phyloP scores from a whole-genome alignment of 92 coral and sea anemone genomes.

The Blastomussa wellsi region DNA sequence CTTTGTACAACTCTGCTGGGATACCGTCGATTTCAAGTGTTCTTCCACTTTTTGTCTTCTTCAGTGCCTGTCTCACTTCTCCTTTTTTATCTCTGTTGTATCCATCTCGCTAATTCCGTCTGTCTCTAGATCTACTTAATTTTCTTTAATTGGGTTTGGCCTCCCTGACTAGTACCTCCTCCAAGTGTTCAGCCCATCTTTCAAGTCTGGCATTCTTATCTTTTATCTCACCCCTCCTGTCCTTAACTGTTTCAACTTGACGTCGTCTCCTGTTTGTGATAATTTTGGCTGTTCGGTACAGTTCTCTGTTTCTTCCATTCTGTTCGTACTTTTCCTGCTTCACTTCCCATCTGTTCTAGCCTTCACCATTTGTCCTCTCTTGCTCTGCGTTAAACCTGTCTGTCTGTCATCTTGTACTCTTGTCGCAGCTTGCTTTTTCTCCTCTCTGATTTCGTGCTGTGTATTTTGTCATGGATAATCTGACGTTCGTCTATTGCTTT shows the following conservation, averaged over 20 bases:
- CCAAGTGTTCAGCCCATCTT: conserved; percentile 38
- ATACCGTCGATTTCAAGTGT: conserved; percentile 29
- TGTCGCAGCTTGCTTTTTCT: conserved; percentile 12
- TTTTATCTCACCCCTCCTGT: conserved; percentile 14
- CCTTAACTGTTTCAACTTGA: conserved; percentile 15
- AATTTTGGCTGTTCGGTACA: conserved; percentile 25
- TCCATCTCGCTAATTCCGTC: no score
- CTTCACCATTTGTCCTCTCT: conserved; percentile 34
- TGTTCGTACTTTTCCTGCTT: conserved; percentile 15
- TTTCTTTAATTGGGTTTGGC: conserved; percentile 28
- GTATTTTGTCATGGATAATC: not conserved
- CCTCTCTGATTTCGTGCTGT: not conserved
- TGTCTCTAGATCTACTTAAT: conserved; percentile 5
- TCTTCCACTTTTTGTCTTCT: conserved; percentile 28
- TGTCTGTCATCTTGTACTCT: conserved; percentile 17
- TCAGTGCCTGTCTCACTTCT: conserved; percentile 25
- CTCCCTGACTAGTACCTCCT: conserved; percentile 31
- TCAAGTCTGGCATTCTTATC: not conserved
- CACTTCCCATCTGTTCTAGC: conserved; percentile 32
- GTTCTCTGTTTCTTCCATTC: conserved; percentile 30
- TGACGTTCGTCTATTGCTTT: not conserved
- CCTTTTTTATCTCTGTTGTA: conserved; percentile 11
- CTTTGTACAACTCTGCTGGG: conserved; percentile 17
- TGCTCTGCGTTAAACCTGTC: conserved; percentile 42
- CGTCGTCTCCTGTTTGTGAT: conserved; percentile 2